These are phyloP conservation scores for Pteromalus puparum DNA, from an alignment of 1,140 invertebrate species.

Conservation along the genomic window DNA sequence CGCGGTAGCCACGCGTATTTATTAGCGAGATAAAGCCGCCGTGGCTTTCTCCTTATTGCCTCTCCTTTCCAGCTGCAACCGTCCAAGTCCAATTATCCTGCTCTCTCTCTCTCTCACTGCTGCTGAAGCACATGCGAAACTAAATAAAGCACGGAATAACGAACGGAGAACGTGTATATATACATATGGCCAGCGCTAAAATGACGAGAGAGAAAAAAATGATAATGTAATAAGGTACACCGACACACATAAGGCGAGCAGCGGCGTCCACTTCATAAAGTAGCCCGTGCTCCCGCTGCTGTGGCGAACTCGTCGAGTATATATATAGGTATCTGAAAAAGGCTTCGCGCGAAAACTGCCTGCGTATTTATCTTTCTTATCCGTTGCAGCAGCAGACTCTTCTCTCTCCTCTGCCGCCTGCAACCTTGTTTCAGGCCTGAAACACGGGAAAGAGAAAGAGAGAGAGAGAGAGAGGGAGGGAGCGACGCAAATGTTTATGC, in stretches of 20 bases:
- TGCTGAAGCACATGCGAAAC: slow-evolving; percentile 49
- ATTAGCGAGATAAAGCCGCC: slow-evolving; percentile 67
- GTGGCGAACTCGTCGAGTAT: slow-evolving; percentile 40
- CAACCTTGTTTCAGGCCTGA: slow-evolving; percentile 48
- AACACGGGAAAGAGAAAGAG: slow-evolving; percentile 28
- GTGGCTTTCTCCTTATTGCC: slow-evolving; percentile 60
- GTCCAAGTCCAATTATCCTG: slow-evolving; percentile 55
- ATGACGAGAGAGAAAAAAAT: slow-evolving; percentile 51
- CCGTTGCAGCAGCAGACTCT: slow-evolving; percentile 55
- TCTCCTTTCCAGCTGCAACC: slow-evolving; percentile 62
- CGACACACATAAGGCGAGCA: not conserved
- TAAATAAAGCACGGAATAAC: slow-evolving; percentile 62
- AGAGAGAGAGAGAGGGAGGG: not conserved
- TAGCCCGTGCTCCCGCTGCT: slow-evolving; percentile 55
- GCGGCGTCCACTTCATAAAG: slow-evolving; percentile 70
- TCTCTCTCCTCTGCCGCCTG: slow-evolving; percentile 32
- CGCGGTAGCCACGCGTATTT: slow-evolving; percentile 69
- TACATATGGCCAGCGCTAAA: slow-evolving; percentile 40
- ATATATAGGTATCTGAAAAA: not conserved
- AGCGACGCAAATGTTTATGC: slow-evolving; percentile 42
- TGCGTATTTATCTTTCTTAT: slow-evolving; percentile 71
- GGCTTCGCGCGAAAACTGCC: slow-evolving; percentile 19
- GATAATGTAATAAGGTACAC: slow-evolving; percentile 72
- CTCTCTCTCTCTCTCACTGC: slow-evolving; percentile 24
- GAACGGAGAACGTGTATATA: slow-evolving; percentile 40